Evolutionary conservation across 2,888 invertebrate species (phyloP).

Genomic region (Amphipoea lucens): DNA sequence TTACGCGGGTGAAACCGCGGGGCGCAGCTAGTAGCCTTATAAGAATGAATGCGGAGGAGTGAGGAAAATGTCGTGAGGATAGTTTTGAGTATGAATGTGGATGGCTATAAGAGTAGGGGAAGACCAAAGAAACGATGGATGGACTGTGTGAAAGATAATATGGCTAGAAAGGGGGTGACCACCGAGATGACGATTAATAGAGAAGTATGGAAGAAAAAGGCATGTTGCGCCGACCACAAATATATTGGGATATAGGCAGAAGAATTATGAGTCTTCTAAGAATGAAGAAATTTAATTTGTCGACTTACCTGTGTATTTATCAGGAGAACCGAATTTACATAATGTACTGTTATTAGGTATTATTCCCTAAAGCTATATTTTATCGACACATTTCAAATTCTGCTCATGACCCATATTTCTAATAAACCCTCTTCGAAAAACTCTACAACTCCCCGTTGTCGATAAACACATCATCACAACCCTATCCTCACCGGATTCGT

Average conservation of each 20-base stretch:
- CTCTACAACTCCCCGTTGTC: constrained; percentile 23
- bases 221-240: too few relatives aligned
- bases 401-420: neutral
- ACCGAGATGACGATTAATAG: too few relatives aligned
- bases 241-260: too few relatives aligned
- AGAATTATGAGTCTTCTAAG: too few relatives aligned
- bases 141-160: neutral
- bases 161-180: too few relatives aligned
- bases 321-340: neutral
- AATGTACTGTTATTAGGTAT: neutral
- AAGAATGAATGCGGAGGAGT: neutral
- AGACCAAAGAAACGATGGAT: neutral
- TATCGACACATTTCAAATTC: neutral
- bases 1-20: too few relatives aligned
- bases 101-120: neutral
- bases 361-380: too few relatives aligned
- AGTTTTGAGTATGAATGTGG: neutral
- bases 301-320: neutral
- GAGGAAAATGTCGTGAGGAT: neutral
- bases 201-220: too few relatives aligned
- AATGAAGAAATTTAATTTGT: neutral
- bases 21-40: too few relatives aligned
- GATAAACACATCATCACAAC: constrained; percentile 52
- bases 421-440: neutral
- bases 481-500: constrained; percentile 62